A percentile compares a stretch with the other conserved stretches of the same genome.
phyloP scores from a whole-genome alignment of 2,888 invertebrate genomes.

The Dicyrtomina minuta region DNA sequence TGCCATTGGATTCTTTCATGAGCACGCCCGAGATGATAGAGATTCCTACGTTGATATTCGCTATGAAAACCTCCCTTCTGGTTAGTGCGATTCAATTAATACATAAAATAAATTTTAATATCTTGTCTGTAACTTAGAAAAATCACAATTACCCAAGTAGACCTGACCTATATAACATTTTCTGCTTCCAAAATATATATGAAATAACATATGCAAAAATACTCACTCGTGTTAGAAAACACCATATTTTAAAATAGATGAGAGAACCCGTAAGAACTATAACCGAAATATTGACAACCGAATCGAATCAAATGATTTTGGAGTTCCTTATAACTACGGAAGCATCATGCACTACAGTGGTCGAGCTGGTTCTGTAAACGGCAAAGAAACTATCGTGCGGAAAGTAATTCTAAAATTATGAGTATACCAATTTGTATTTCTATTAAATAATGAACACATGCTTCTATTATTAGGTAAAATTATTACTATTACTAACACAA shows the following conservation, averaged over 20 bases:
- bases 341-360: constrained; percentile 48
- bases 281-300: constrained; percentile 44
- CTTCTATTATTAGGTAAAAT: no score
- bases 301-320: constrained; percentile 35
- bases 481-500: no score
- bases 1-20: constrained; percentile 49
- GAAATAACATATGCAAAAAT: neutral
- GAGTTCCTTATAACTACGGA: constrained; percentile 49
- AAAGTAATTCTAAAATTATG: constrained; percentile 31
- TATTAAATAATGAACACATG: no score
- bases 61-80: constrained; percentile 44
- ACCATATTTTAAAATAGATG: no score
- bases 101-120: neutral
- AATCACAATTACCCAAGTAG: no score
- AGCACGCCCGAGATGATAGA: constrained; percentile 47
- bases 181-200: neutral
- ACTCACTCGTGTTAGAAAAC: no score
- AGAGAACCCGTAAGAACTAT: constrained; percentile 43
- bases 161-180: neutral
- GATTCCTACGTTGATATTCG: constrained; percentile 44
- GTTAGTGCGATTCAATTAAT: no score
- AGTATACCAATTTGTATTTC: no score
- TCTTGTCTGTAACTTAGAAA: no score
- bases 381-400: constrained; percentile 41
- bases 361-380: constrained; percentile 43